Evolutionary conservation across 2,797 vertebrate genomes (phyloP).

Genomic region (Discoglossus pictus): DNA sequence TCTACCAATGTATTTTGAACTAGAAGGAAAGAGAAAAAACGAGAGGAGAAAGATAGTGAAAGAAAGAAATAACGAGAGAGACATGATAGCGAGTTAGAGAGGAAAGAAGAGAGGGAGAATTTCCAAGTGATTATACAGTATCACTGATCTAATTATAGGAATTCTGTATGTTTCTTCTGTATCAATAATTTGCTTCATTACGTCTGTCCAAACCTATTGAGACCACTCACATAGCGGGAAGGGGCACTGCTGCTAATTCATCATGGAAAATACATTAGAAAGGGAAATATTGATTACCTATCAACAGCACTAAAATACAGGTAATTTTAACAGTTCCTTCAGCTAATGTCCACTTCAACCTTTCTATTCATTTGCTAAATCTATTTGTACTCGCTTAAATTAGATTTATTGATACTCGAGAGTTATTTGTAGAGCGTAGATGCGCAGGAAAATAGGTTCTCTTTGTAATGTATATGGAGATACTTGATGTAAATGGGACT

Average conservation of each 20-base stretch:
- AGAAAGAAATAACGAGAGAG: neutral
- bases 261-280: conserved; percentile 39
- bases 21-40: neutral
- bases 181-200: conserved; percentile 43
- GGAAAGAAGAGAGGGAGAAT: neutral
- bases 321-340: neutral
- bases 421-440: too few relatives aligned
- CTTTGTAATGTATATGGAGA: too few relatives aligned
- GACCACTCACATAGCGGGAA: conserved; percentile 3
- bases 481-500: too few relatives aligned
- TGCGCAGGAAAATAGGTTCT: too few relatives aligned
- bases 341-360: neutral
- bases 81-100: neutral
- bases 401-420: neutral
- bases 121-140: conserved; percentile 7
- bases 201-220: conserved; percentile 23
- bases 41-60: neutral
- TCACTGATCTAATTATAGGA: conserved; percentile 21
- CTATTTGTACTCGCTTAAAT: conserved; percentile 1
- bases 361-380: conserved; percentile 9
- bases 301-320: conserved; percentile 24
- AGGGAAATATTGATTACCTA: conserved; percentile 37
- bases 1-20: too few relatives aligned
- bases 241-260: conserved; percentile 14
- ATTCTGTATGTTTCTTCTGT: conserved; percentile 12